A percentile compares a stretch with the other conserved stretches of the same genome.
These are phyloP conservation scores for Pegea sp. DNA, from an alignment of 23 tunicate species.

Conservation along the genomic window DNA sequence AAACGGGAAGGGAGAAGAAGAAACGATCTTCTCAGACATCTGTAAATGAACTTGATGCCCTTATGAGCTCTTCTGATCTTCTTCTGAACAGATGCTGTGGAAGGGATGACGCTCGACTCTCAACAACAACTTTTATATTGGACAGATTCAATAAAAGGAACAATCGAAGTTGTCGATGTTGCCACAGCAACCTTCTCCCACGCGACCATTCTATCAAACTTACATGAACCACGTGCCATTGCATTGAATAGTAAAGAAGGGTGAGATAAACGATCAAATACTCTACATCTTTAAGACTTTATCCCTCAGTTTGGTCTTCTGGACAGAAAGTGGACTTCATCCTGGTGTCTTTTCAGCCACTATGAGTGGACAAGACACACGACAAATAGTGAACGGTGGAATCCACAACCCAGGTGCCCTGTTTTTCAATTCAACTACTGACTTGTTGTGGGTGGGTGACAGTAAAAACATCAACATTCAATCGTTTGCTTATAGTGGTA, in stretches of 20 bases:
- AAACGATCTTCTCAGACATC: conserved; percentile 1
- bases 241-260: conserved; percentile 39
- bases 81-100: conserved; percentile 28
- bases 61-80: not conserved
- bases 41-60: no score
- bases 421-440: conserved; percentile 15
- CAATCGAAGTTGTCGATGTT: conserved; percentile 61
- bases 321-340: conserved; percentile 71
- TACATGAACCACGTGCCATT: conserved; percentile 51
- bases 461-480: conserved; percentile 30
- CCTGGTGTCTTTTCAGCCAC: conserved; percentile 27
- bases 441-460: conserved; percentile 33
- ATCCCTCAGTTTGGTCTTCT: conserved; percentile 25
- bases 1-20: no score
- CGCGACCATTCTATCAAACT: conserved; percentile 21
- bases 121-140: conserved; percentile 54
- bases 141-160: conserved; percentile 62
- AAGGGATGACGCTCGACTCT: conserved; percentile 64
- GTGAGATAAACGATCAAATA: conserved; percentile 4
- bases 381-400: conserved; percentile 18
- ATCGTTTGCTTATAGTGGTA: conserved; percentile 20
- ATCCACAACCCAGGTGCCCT: conserved; percentile 53
- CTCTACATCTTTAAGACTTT: not conserved
- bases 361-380: conserved; percentile 53
- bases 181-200: conserved; percentile 11